Conservation (phyloP, 2,888 invertebrate species). For the Rhodophaea formosa region DNA sequence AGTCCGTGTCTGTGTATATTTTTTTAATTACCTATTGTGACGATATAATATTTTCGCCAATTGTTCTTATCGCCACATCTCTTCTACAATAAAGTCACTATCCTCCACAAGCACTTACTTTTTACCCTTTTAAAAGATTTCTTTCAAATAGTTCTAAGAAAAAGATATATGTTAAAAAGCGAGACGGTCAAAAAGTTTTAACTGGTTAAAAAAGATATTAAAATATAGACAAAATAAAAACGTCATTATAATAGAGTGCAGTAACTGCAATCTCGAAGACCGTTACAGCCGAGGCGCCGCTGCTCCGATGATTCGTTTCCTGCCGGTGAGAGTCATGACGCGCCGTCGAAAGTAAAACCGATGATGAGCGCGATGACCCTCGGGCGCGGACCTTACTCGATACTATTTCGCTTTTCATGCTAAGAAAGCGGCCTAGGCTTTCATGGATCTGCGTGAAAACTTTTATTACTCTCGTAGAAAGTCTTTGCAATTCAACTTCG, state of each 20-base stretch:
- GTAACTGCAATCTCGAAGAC: conserved; percentile 3
- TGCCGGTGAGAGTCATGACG: conserved; percentile 42
- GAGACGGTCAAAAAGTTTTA: too few relatives aligned
- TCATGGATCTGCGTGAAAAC: conserved; percentile 8
- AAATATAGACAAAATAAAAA: neutral
- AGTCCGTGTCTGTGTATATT: too few relatives aligned
- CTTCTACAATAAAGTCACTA: too few relatives aligned
- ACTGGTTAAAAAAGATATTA: too few relatives aligned
- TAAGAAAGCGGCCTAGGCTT: conserved; percentile 23
- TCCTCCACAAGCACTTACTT: too few relatives aligned
- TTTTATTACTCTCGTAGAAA: conserved; percentile 12
- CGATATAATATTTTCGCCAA: too few relatives aligned
- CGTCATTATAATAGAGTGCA: neutral
- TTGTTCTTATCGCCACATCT: too few relatives aligned
- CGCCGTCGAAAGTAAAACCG: conserved; percentile 56
- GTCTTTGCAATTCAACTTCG: neutral
- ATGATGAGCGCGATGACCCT: conserved; percentile 36
- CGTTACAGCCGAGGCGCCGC: conserved; percentile 3
- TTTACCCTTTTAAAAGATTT: too few relatives aligned
- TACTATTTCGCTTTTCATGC: conserved; percentile 22
- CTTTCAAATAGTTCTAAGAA: too few relatives aligned
- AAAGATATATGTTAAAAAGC: too few relatives aligned
- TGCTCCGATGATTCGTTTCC: conserved; percentile 34
- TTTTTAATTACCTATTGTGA: too few relatives aligned
- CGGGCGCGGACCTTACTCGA: neutral